phyloP scores from a whole-genome alignment of 2,888 invertebrate genomes.

The Listrodromus nycthemerus region DNA sequence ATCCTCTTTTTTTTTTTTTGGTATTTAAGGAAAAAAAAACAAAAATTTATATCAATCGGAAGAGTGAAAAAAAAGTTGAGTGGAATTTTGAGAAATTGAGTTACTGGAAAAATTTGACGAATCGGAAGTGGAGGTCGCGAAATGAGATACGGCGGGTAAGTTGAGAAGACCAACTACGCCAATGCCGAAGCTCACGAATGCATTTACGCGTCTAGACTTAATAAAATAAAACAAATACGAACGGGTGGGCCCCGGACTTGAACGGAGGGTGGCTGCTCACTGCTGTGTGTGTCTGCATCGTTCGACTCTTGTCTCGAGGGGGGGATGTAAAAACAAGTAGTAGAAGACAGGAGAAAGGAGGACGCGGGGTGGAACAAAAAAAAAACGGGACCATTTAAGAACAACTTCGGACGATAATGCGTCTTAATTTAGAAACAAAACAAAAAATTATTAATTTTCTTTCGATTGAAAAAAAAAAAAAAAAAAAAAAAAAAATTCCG shows the following conservation, averaged over 20 bases:
- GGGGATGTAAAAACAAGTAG: slow-evolving; percentile 34
- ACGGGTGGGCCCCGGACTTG: slow-evolving; percentile 71
- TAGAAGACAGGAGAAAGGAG: slow-evolving; percentile 43
- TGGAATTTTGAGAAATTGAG: background rate
- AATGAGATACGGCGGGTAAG: slow-evolving; percentile 55
- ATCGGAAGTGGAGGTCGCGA: slow-evolving; percentile 17
- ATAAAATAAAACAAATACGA: slow-evolving; percentile 83
- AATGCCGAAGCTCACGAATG: slow-evolving; percentile 81
- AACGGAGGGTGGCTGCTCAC: slow-evolving; percentile 63
- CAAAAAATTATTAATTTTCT: background rate
- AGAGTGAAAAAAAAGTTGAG: background rate
- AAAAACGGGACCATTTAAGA: slow-evolving; percentile 74
- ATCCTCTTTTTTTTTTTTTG: no score
- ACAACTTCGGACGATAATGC: slow-evolving; percentile 40
- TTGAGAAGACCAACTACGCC: slow-evolving; percentile 76
- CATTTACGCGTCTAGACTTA: slow-evolving; percentile 84
- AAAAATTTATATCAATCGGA: no score
- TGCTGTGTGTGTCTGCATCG: slow-evolving; percentile 27
- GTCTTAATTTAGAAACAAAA: slow-evolving; percentile 14
- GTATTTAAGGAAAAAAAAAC: no score
- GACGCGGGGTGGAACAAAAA: slow-evolving; percentile 20
- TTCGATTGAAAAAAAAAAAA: background rate
- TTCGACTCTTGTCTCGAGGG: slow-evolving; percentile 37
- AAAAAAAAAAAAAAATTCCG: background rate
- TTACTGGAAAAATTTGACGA: background rate